Evolutionary conservation across 2,113 vertebrate species (phyloP).

Genomic region (Damaliscus lunatus): DNA sequence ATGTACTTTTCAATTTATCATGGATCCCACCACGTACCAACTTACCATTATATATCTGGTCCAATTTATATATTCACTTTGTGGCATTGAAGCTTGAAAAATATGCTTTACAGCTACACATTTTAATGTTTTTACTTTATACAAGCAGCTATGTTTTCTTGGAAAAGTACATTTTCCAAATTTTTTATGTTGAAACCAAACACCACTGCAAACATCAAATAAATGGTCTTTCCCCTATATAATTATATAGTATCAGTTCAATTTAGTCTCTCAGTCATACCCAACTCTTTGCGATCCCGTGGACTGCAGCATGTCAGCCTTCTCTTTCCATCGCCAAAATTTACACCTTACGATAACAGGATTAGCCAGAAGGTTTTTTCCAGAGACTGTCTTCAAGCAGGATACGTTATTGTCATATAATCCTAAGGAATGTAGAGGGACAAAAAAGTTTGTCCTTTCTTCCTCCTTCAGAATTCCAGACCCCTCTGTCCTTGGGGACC

Average conservation of each 20-base stretch:
- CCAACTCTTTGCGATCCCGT: rapidly evolving
- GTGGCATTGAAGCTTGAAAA: background rate
- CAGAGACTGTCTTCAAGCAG: too few relatives aligned
- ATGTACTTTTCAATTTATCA: background rate
- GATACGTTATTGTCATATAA: too few relatives aligned
- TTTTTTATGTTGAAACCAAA: background rate
- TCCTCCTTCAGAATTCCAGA: too few relatives aligned
- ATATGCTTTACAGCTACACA: background rate
- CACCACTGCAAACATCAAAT: background rate
- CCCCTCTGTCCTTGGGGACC: too few relatives aligned
- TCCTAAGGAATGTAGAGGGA: too few relatives aligned
- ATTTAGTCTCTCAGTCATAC: background rate
- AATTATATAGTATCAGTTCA: background rate
- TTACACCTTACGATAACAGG: too few relatives aligned
- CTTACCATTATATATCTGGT: background rate
- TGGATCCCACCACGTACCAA: background rate
- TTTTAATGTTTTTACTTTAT: background rate
- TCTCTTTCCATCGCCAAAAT: background rate
- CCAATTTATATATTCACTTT: background rate
- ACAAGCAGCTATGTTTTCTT: background rate
- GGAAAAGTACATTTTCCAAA: background rate
- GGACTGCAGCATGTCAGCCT: background rate
- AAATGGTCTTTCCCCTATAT: background rate
- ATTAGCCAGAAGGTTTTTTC: too few relatives aligned
- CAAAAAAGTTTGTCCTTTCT: too few relatives aligned